These are phyloP conservation scores for Dasysyrphus albostriatus DNA, from an alignment of 2,888 invertebrate species.

Conservation along the genomic window DNA sequence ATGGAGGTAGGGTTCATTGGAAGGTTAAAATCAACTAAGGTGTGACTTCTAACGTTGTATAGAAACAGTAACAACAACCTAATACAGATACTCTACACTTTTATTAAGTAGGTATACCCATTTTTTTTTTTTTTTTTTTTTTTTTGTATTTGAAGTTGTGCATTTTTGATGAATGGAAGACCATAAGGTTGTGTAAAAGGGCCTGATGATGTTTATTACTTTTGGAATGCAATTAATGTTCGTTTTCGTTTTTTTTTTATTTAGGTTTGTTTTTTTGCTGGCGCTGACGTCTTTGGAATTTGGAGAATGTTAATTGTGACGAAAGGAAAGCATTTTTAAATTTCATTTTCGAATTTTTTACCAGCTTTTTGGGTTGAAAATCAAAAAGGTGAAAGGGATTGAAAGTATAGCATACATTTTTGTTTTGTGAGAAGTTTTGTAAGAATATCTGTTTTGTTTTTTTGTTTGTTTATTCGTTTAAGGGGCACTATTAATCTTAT, in stretches of 20 bases:
- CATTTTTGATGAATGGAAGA: conserved; percentile 71
- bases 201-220: conserved; percentile 58
- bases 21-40: conserved; percentile 76
- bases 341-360: conserved; percentile 44
- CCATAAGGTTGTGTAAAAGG: conserved; percentile 57
- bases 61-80: conserved; percentile 14
- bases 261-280: conserved; percentile 31
- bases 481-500: conserved; percentile 52
- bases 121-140: background rate
- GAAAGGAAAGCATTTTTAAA: conserved; percentile 59
- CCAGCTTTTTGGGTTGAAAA: conserved; percentile 41
- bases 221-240: conserved; percentile 68
- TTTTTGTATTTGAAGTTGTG: conserved; percentile 17
- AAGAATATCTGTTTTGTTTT: conserved; percentile 32
- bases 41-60: conserved; percentile 68
- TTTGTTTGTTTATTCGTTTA: conserved; percentile 19
- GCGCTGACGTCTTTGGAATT: conserved; percentile 50
- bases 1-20: conserved; percentile 71
- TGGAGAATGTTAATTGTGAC: conserved; percentile 63
- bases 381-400: conserved; percentile 65
- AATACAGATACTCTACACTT: conserved; percentile 22
- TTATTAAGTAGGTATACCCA: background rate
- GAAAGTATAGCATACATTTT: conserved; percentile 30
- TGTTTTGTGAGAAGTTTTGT: conserved; percentile 2
- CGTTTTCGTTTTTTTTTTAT: conserved; percentile 28